These are phyloP conservation scores for Beaufortia kweichowensis DNA, from an alignment of 2,113 vertebrate genomes.

Conservation along the genomic window DNA sequence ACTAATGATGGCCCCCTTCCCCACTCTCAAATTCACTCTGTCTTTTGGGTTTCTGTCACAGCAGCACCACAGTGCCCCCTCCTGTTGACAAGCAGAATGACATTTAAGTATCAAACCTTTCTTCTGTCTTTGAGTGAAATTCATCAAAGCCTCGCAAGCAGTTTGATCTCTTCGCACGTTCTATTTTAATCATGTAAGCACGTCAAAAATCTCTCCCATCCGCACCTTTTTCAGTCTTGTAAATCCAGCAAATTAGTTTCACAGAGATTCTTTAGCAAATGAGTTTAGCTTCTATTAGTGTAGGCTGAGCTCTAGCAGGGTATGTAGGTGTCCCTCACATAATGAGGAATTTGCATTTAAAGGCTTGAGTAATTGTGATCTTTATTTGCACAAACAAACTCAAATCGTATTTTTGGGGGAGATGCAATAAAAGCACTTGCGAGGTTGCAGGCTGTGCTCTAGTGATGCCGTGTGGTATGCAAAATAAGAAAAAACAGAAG, in stretches of 20 bases:
- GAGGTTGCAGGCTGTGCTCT: background rate
- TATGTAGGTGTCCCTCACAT: conserved; percentile 33
- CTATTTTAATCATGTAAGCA: conserved; percentile 42
- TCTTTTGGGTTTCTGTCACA: background rate
- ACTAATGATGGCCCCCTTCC: conserved; percentile 41
- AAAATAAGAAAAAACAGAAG: background rate
- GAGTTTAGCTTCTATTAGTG: conserved; percentile 23
- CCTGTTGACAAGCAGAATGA: background rate
- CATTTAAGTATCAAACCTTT: background rate
- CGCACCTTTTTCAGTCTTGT: background rate
- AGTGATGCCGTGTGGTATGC: conserved; percentile 3
- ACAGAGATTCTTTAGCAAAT: conserved; percentile 38
- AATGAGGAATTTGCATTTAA: conserved; percentile 30
- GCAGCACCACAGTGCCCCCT: conserved; percentile 48
- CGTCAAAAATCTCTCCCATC: conserved; percentile 13
- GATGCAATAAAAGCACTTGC: background rate
- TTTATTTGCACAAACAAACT: conserved; percentile 21
- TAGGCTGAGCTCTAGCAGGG: background rate
- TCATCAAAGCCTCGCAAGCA: conserved; percentile 33
- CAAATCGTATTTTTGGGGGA: background rate
- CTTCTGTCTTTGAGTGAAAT: conserved; percentile 26
- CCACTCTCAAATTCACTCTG: conserved; percentile 23
- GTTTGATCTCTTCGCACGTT: conserved; percentile 37
- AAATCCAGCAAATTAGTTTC: conserved; percentile 39
- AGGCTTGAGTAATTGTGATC: background rate